Evolutionary conservation across 2,113 vertebrate genomes (phyloP), one percentile per base, ranked within the genome.

Genomic region (Hystrix cristata): DNA sequence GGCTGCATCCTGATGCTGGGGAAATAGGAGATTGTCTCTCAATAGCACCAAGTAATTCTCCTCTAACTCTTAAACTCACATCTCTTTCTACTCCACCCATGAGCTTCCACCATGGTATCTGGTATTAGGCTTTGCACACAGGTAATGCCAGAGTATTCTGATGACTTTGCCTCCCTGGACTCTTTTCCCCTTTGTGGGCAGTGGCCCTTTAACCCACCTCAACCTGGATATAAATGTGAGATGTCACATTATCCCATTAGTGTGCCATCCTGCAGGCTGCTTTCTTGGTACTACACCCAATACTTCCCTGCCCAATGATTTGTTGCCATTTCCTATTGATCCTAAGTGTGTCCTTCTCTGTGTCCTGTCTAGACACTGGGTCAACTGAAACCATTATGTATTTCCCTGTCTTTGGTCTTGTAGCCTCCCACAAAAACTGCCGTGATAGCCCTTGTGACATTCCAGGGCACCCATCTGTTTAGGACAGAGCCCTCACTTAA

Each of bases 391-490:
- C 43, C 38, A 46, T 27, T 21, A 60, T 43, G 18, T 23, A 7
- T 34, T 48, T 10, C 4, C 65, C 19, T 5, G 3, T 78, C 79
- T 51, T 31, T 27, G 48, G 34, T 62, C 79, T 38, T 67, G 4
- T 25, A 16, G 48, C 55, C 25, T 34, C 51, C 53, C 72, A 48
- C 14, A 67, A 8, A 71, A 3, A 34, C 55, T 92, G 60, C 65
- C 27, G 0, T 34, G 6, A 19, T 14, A 13, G 69, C 46, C 74
- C n/a, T 27, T 34, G 8, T 1, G 13, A 76, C 19, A 25, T 31
- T 2, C 1, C 0, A 3, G 2, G 2, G 11, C 7, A 3, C 78
- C 23, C 55, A 0, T 85, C 48, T 72, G 31, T 71, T 90, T 59
- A 65, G 67, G 51, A 43, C 57, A 48, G 72, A 43, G n/a, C 21